Conservation (phyloP, 2,113 vertebrate species). For the Hypanus sabinus region DNA sequence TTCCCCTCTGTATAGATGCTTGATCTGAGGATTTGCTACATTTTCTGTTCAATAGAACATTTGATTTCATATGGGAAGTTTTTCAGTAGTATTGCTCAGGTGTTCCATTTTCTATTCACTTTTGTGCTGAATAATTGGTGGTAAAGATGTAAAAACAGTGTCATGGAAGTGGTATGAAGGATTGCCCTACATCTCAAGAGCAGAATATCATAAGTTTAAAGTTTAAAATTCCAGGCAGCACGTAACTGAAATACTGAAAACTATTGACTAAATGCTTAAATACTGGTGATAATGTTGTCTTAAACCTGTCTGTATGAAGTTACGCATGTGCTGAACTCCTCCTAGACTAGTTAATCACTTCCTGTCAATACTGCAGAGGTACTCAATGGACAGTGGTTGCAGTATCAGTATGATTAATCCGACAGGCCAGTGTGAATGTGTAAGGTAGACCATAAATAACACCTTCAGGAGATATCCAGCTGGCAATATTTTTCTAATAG, state of each 20-base stretch:
- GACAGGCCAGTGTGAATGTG: not conserved
- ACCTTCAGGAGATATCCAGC: not conserved
- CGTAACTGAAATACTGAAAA: not conserved
- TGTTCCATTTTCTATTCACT: too few species aligned
- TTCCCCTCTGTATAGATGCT: too few species aligned
- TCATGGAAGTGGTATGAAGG: too few species aligned
- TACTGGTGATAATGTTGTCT: too few species aligned
- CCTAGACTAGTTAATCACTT: not conserved
- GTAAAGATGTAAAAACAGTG: too few species aligned
- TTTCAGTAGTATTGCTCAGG: too few species aligned
- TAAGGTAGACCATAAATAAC: not conserved
- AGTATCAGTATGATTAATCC: not conserved
- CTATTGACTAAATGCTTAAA: not conserved
- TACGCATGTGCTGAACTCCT: not conserved
- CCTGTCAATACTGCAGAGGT: not conserved
- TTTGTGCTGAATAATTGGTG: too few species aligned
- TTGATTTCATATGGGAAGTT: too few species aligned
- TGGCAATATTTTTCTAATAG: not conserved
- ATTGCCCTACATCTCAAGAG: not conserved
- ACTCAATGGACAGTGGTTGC: not conserved
- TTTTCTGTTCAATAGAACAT: too few species aligned
- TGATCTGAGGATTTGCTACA: too few species aligned
- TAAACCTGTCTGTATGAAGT: too few species aligned
- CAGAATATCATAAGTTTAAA: not conserved
- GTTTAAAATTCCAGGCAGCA: not conserved